phyloP scores from a whole-genome alignment of 2,113 vertebrate genomes.

The Chlorodrepanis virens region DNA sequence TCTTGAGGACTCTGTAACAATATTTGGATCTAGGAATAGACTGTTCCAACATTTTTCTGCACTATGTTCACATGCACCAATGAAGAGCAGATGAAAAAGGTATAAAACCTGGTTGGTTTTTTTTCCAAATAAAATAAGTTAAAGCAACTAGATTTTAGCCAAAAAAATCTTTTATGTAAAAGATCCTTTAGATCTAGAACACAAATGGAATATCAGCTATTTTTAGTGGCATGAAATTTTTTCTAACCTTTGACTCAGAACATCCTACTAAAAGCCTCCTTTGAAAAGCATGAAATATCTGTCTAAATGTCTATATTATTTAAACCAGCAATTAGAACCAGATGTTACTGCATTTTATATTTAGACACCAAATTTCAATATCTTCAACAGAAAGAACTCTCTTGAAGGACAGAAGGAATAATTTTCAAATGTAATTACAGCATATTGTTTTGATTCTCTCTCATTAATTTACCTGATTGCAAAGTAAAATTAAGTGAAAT shows the following conservation, averaged over 20 bases:
- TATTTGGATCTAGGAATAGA: neutral
- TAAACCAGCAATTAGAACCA: conserved; percentile 80
- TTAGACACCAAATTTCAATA: conserved; percentile 76
- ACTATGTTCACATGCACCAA: neutral
- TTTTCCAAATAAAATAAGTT: neutral
- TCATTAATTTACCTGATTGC: conserved; percentile 83
- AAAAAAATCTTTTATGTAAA: neutral
- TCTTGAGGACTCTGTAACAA: neutral
- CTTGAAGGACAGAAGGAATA: conserved; percentile 79
- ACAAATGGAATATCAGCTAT: conserved; percentile 68
- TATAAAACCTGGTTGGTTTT: neutral
- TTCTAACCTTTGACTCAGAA: conserved; percentile 75
- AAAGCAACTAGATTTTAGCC: neutral
- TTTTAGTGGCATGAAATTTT: conserved; percentile 71
- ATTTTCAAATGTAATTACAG: conserved; percentile 80
- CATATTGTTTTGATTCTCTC: conserved; percentile 77
- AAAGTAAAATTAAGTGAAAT: conserved; percentile 79
- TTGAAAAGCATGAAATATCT: conserved; percentile 72
- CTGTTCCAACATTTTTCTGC: neutral
- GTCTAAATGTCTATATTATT: conserved; percentile 73
- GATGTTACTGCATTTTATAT: conserved; percentile 78
- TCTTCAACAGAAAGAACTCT: conserved; percentile 73
- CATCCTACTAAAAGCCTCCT: conserved; percentile 69
- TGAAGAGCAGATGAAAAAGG: neutral
- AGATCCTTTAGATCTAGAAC: conserved; percentile 58